Evolutionary conservation across 2,113 vertebrate genomes (phyloP), one percentile per base, ranked within the genome.

Genomic region (Sphyrna mokarran): DNA sequence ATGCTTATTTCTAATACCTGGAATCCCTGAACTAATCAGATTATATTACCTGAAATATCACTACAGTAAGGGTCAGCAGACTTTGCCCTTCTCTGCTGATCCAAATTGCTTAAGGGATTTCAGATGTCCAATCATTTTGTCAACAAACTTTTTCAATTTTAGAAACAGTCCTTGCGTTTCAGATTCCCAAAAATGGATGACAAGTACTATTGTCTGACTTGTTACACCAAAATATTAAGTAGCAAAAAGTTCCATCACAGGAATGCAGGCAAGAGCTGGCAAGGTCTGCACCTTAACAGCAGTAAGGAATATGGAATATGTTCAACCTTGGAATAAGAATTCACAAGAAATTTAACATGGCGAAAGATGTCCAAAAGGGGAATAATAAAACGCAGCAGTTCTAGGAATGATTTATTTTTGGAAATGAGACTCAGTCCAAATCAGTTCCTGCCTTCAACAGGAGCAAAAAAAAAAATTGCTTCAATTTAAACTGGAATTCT

Each of bases 11-110:
- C 90, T 93, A 93, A 68, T 9, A 37, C 5, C 37, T 87, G 23
- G 43, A 87, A 48, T 93, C 61, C 22, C 90, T 68, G 61, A 93
- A 37, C 29, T 93, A 93, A 66, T 91, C 54, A 89, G 86, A 89
- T 63, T 91, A 63, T 10, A 33, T 63, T 63, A 33, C 86, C 86
- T 89, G 86, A 89, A 89, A 89, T 58, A 58, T 89, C 86, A 54
- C 86, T 89, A 58, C 37, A 13, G 22, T 63, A n/a, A 91, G 58
- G 58, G 33, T n/a, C 8, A 18, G n/a, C 90, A 93, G 90, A 66
- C 90, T 22, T 29, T 3, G 23, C 37, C 29, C 90, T 37, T 37
- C 33, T 93, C 26, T 54, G 20, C 85, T 87, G 43, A 66, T 93
- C 58, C 61, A 66, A 93, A 93, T 93, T 93, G 61, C 14, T n/a